These are phyloP conservation scores for Drosophila tani DNA, from an alignment of 1,140 invertebrate species.

Conservation along the genomic window DNA sequence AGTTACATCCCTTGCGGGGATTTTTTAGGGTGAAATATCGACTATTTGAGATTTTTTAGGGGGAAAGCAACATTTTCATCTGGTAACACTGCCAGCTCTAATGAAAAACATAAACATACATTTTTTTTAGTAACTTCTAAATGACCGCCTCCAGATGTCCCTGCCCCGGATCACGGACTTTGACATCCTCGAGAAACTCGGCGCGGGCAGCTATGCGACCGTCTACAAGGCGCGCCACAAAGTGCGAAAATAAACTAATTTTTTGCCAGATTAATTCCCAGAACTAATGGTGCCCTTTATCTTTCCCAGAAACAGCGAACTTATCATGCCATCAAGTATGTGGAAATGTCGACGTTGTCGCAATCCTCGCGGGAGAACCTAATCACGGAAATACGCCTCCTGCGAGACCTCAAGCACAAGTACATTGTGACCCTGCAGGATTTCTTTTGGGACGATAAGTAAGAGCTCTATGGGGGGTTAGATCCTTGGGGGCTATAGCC, in stretches of 20 bases:
- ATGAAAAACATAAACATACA: conserved; percentile 37
- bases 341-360: conserved; percentile 91
- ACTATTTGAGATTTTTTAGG: no score
- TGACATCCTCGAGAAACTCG: conserved; percentile 91
- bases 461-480: not conserved
- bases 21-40: no score
- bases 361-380: conserved; percentile 92
- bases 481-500: not conserved
- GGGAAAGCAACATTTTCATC: no score
- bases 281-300: conserved; percentile 16
- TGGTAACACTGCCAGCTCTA: not conserved
- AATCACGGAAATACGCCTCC: conserved; percentile 93
- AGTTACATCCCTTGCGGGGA: conserved; percentile 88
- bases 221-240: conserved; percentile 94
- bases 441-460: conserved; percentile 92
- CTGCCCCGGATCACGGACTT: conserved; percentile 89
- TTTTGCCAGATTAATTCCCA: not conserved
- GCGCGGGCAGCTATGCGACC: conserved; percentile 94
- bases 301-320: conserved; percentile 64
- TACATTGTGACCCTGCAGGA: conserved; percentile 94
- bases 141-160: conserved; percentile 65
- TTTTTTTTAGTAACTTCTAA: conserved; percentile 2
- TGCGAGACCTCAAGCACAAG: conserved; percentile 92
- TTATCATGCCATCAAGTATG: conserved; percentile 90
- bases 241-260: conserved; percentile 85